A percentile compares a stretch with the other conserved stretches of the same genome.
phyloP scores from a whole-genome alignment of 2,113 vertebrate genomes.

The Zapus hudsonius region DNA sequence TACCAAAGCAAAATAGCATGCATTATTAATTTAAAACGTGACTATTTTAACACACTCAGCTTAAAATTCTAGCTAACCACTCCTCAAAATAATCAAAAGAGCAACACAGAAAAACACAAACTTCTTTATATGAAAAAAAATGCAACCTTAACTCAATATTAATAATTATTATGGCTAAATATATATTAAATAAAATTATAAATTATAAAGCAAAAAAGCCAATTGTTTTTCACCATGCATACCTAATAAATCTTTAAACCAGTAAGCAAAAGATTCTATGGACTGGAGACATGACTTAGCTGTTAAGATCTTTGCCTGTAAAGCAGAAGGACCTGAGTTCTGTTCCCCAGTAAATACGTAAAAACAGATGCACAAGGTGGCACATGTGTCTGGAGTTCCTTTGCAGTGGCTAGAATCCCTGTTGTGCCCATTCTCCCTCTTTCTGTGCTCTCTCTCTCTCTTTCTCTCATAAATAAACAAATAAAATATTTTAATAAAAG shows the following conservation, averaged over 20 bases:
- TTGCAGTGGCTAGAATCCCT: too few relatives aligned
- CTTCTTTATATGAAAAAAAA: slow-evolving; percentile 8
- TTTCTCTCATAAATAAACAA: too few relatives aligned
- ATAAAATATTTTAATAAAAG: too few relatives aligned
- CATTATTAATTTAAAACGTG: slow-evolving; percentile 47
- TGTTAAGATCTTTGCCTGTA: too few relatives aligned
- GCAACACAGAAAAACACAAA: not conserved
- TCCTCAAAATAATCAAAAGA: not conserved
- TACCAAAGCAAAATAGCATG: slow-evolving; percentile 34
- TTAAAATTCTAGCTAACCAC: not conserved
- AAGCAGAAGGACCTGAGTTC: too few relatives aligned
- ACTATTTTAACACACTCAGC: slow-evolving; percentile 21
- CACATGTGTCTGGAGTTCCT: too few relatives aligned
- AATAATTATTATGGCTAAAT: not conserved
- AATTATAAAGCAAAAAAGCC: not conserved
- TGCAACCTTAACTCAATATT: not conserved
- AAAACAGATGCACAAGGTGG: too few relatives aligned
- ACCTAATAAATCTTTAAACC: not conserved
- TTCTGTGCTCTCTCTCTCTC: too few relatives aligned
- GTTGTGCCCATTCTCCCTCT: too few relatives aligned
- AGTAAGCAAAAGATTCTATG: not conserved
- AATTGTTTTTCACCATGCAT: not conserved
- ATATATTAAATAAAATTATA: slow-evolving; percentile 22
- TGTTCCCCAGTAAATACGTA: too few relatives aligned
- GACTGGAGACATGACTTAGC: too few relatives aligned